Conservation (phyloP, 92 coral and sea anemone species). For the Plumapathes pennacea region DNA sequence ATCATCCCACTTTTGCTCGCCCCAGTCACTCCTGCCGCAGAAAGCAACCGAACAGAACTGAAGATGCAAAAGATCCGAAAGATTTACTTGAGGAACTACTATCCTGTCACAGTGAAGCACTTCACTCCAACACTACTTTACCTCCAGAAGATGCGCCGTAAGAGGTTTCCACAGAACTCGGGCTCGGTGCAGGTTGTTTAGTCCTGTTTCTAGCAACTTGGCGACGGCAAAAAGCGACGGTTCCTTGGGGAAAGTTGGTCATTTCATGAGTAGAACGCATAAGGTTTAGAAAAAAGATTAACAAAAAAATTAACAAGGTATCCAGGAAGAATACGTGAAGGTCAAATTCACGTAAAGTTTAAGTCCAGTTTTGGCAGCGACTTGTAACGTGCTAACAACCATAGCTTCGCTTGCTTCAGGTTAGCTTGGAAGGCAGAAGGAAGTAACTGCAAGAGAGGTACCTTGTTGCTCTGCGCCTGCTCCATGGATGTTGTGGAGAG, state of each 20-base stretch:
- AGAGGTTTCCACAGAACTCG: conserved; percentile 98
- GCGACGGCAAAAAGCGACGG: conserved; percentile 98
- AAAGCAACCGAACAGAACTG: not conserved
- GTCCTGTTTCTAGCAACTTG: conserved; percentile 93
- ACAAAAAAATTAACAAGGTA: no score
- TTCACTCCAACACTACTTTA: conserved; percentile 7
- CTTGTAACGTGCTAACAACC: no score
- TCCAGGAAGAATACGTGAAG: no score
- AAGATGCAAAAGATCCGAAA: not conserved
- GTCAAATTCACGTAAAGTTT: no score
- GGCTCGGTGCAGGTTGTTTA: conserved; percentile 92
- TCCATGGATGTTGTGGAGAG: conserved; percentile 93
- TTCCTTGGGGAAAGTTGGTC: no score
- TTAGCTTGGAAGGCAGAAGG: not conserved
- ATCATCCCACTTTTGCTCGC: not conserved
- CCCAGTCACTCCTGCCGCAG: not conserved
- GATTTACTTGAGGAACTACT: no score
- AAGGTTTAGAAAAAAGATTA: no score
- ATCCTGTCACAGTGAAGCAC: no score
- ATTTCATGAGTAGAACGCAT: no score
- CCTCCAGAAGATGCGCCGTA: conserved; percentile 97
- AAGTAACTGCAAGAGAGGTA: conserved; percentile 10
- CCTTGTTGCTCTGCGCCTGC: conserved; percentile 90
- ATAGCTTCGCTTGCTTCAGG: not conserved
- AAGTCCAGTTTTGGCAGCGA: no score